These are phyloP conservation scores for Apistogramma diplotaenia DNA, from an alignment of 2,113 vertebrate species.

Conservation along the genomic window DNA sequence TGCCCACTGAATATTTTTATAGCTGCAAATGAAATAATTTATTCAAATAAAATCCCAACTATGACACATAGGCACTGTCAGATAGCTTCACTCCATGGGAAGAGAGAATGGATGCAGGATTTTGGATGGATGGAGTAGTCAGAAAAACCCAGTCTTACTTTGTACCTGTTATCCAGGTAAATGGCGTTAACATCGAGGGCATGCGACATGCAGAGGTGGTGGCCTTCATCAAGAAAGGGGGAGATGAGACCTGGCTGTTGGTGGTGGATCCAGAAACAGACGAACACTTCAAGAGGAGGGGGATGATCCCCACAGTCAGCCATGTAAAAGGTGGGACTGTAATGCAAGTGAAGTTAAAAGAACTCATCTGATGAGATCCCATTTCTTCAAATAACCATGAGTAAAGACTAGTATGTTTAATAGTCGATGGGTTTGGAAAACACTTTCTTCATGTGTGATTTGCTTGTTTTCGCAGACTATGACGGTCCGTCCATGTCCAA, in stretches of 20 bases:
- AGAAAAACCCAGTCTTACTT: not conserved
- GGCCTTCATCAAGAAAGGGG: constrained; percentile 87
- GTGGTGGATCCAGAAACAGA: constrained; percentile 93
- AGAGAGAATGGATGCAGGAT: no score
- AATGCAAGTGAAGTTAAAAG: not conserved
- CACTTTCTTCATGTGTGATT: not conserved
- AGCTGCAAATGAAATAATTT: no score
- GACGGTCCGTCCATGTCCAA: constrained; percentile 81
- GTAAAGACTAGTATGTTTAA: not conserved
- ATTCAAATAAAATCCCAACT: no score
- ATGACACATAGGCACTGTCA: no score
- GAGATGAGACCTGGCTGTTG: constrained; percentile 84
- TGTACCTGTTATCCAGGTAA: constrained; percentile 79
- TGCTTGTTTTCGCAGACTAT: constrained; percentile 59
- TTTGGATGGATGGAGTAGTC: not conserved
- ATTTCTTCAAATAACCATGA: not conserved
- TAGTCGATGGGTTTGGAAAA: not conserved
- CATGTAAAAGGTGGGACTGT: constrained; percentile 82
- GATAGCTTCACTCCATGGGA: no score
- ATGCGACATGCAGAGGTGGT: constrained; percentile 93
- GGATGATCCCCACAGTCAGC: constrained; percentile 80
- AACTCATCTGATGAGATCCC: not conserved
- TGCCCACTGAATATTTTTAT: no score
- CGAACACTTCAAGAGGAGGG: constrained; percentile 88
- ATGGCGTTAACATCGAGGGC: constrained; percentile 89